phyloP scores from a whole-genome alignment of 1,140 invertebrate species.

The Hormaphis cornu region DNA sequence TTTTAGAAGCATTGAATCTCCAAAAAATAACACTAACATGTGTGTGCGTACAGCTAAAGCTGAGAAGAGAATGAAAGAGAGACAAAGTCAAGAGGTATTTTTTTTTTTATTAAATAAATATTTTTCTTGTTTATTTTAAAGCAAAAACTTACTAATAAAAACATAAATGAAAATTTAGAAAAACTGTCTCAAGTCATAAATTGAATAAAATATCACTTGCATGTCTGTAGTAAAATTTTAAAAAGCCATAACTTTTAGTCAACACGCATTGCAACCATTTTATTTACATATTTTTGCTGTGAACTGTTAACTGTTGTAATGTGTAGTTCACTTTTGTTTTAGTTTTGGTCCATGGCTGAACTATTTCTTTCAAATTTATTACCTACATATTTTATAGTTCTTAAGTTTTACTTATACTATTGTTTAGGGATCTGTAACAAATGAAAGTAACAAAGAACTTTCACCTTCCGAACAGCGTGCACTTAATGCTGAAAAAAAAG shows the following conservation, averaged over 20 bases:
- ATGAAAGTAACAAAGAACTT: conserved; percentile 52
- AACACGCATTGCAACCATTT: no score
- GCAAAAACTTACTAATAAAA: no score
- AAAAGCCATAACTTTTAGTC: no score
- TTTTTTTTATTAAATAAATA: conserved; percentile 23
- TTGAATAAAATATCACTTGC: no score
- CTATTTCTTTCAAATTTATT: no score
- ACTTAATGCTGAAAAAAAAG: conserved; percentile 73
- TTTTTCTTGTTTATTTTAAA: conserved; percentile 20
- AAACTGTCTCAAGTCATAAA: no score
- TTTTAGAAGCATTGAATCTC: neutral
- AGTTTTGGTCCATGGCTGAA: no score
- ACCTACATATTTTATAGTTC: conserved; percentile 19
- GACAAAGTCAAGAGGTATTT: conserved; percentile 52
- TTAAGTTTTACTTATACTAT: conserved; percentile 15
- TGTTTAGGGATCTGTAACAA: conserved; percentile 47
- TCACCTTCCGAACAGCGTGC: conserved; percentile 68
- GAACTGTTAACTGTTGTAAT: no score
- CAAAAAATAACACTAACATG: conserved; percentile 33
- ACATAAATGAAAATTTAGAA: no score
- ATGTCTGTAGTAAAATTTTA: no score
- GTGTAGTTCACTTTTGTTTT: no score
- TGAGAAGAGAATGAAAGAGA: conserved; percentile 59
- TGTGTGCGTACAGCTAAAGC: conserved; percentile 69
- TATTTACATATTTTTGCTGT: no score